Evolutionary conservation across 2,888 invertebrate genomes (phyloP), one percentile per base, ranked within the genome.

Genomic region (Orthosia incerta): DNA sequence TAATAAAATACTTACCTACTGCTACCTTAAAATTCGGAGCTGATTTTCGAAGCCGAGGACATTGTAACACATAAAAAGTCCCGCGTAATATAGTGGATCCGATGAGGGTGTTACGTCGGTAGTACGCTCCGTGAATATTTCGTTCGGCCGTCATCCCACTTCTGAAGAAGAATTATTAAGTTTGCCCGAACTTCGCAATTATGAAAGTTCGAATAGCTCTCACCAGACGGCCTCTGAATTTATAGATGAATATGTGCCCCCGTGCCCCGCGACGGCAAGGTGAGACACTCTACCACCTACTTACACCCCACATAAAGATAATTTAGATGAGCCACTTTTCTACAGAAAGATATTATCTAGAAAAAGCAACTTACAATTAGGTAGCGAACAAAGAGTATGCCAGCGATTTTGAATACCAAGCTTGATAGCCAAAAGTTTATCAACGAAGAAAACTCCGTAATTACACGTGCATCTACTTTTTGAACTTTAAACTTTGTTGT

Each of bases 161-260:
- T 95, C 93, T 92, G 93, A 96, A 95, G 96, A 96, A 96, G 96
- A 96, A 96, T 96, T 96, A 96, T 96, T 96, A 96, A 96, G 95
- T 96, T 96, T 94, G 91, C 88, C 91, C 94, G 93, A 96, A 96
- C 96, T 96, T 95, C 93, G 95, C 95, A 96, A 96, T 96, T 96
- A 96, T 96, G 96, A 95, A 95, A 96, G 95, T 96, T 96, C 95
- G 94, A 95, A 96, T 95, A 95, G 95, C 96, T 95, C 95, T 94
- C 91, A 90, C 92, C 95, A 95, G 95, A 95, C 96, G 95, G 93
- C 91, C 92, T 91, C 95, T 94, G 96, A 96, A 96, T 96, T 96
- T 95, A 95, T 96, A 96, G 95, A 95, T 94, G 95, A 95, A 94
- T 95, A 89, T 95, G 92, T 95, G 94, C 92, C 91, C 89, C 89